These are phyloP conservation scores for Smittia aterrima DNA, from an alignment of 2,888 invertebrate genomes.

Conservation along the genomic window DNA sequence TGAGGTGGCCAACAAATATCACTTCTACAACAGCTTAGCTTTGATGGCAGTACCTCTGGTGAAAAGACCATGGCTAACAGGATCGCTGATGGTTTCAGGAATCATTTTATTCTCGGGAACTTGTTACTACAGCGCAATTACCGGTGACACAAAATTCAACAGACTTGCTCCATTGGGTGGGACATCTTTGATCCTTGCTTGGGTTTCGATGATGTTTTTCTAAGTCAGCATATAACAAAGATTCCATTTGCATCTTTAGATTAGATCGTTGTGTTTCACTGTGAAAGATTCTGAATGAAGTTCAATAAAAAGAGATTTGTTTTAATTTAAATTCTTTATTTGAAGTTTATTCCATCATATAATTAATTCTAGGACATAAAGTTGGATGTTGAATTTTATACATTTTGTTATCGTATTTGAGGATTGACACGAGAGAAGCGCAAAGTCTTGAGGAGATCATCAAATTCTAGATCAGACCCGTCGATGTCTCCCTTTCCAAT, in stretches of 20 bases:
- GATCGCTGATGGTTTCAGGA: constrained; percentile 73
- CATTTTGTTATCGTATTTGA: background rate
- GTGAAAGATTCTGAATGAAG: background rate
- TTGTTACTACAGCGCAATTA: constrained; percentile 88
- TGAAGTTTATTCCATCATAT: background rate
- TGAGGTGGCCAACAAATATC: constrained; percentile 84
- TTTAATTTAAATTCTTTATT: background rate
- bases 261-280: background rate
- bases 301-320: background rate
- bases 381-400: background rate
- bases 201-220: constrained; percentile 79
- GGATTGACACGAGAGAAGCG: constrained; percentile 6
- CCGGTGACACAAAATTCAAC: constrained; percentile 70
- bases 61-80: constrained; percentile 72
- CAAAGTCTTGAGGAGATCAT: constrained; percentile 1
- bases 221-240: constrained; percentile 49
- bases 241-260: background rate
- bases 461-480: constrained; percentile 14
- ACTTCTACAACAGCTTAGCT: constrained; percentile 58
- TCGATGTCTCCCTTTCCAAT: background rate
- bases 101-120: constrained; percentile 83
- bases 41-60: constrained; percentile 79
- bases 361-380: constrained; percentile 16
- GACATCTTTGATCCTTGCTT: constrained; percentile 81
- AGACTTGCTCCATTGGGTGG: constrained; percentile 85